Conservation (phyloP, 2,113 vertebrate species). For the Crotalus tigris region DNA sequence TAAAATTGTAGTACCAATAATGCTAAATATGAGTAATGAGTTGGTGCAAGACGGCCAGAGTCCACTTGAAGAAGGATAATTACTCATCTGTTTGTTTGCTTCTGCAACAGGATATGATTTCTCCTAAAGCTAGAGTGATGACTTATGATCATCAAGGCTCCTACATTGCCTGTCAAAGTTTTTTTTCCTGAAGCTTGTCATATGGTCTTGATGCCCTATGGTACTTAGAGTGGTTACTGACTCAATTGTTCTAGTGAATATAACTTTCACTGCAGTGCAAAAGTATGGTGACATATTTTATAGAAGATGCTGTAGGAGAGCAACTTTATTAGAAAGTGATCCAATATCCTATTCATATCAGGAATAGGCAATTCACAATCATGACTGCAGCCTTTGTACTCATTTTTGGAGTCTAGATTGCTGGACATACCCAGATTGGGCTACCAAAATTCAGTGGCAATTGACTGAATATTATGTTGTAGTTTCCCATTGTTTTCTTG, state of each 20-base stretch:
- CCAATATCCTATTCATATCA: neutral
- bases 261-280: slow-evolving; percentile 34
- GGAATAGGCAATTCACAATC: neutral
- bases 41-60: neutral
- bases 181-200: neutral
- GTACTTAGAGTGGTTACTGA: slow-evolving; percentile 38
- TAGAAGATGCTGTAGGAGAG: slow-evolving; percentile 43
- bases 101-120: neutral
- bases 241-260: slow-evolving; percentile 15
- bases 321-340: neutral
- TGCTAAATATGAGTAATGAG: neutral
- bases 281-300: slow-evolving; percentile 18
- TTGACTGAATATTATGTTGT: neutral
- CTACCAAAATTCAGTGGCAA: neutral
- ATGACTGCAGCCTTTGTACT: neutral
- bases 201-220: neutral
- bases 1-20: neutral
- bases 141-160: neutral
- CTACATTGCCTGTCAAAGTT: neutral
- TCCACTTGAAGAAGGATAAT: neutral
- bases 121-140: neutral
- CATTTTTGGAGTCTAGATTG: neutral
- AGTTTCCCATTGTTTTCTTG: neutral
- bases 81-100: neutral
- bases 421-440: neutral